These are phyloP conservation scores for Ophion ventricosus DNA, from an alignment of 2,888 invertebrate species.

Conservation along the genomic window DNA sequence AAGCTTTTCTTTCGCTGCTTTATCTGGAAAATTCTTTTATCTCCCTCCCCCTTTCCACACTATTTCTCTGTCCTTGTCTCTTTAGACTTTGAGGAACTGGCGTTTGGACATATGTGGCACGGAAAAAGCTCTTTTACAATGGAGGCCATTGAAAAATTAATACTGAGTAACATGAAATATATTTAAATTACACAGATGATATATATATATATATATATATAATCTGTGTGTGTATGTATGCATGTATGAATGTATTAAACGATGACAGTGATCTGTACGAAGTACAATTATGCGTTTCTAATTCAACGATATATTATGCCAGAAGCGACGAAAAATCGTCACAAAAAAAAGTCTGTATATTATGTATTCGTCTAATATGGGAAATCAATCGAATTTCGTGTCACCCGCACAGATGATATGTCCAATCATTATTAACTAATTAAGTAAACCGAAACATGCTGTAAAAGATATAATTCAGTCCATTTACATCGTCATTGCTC, in stretches of 20 bases:
- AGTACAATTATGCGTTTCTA: constrained; percentile 80
- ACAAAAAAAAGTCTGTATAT: constrained; percentile 65
- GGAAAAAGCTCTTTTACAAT: neutral
- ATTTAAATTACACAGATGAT: neutral
- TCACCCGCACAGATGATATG: constrained; percentile 51
- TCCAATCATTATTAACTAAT: constrained; percentile 49
- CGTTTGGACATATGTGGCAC: neutral
- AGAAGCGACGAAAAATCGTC: neutral
- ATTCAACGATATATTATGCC: constrained; percentile 69
- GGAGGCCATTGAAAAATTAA: neutral
- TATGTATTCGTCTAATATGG: constrained; percentile 75
- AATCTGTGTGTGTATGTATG: neutral
- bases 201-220: neutral
- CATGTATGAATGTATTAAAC: constrained; percentile 3
- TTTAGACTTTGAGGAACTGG: constrained; percentile 9
- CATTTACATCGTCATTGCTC: constrained; percentile 44
- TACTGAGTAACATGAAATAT: neutral
- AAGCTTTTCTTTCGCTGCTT: constrained; percentile 3
- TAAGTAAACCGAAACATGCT: constrained; percentile 72
- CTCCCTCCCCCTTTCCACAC: neutral
- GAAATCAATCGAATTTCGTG: constrained; percentile 72
- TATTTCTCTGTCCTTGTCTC: neutral
- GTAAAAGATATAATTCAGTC: constrained; percentile 62
- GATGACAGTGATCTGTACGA: constrained; percentile 67
- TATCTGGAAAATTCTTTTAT: constrained; percentile 4